A percentile compares a stretch with the other conserved stretches of the same genome.
These are phyloP conservation scores for Willisornis vidua DNA, from an alignment of 2,113 vertebrate genomes.

Conservation along the genomic window DNA sequence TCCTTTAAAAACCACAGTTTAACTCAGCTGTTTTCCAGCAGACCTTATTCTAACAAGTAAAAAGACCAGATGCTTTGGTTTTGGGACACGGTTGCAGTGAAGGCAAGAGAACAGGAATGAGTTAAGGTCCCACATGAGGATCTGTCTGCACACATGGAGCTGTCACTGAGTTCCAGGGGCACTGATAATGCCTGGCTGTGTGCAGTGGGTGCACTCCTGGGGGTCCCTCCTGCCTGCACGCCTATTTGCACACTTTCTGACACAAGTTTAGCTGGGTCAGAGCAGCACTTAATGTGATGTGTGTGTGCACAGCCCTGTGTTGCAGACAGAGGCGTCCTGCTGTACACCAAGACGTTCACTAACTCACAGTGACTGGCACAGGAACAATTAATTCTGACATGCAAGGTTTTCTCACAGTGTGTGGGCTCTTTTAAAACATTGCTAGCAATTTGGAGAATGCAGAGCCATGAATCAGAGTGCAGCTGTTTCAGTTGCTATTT, in stretches of 20 bases:
- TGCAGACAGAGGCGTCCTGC: not conserved
- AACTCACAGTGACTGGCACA: conserved; percentile 4
- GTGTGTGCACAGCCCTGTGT: not conserved
- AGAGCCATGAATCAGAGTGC: not conserved
- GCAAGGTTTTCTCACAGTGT: conserved; percentile 29
- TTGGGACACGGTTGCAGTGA: not conserved
- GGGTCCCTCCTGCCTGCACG: not conserved
- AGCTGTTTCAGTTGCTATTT: conserved; percentile 26
- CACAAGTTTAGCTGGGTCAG: not conserved
- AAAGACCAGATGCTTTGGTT: not conserved
- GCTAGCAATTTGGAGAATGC: conserved; percentile 21
- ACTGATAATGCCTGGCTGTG: not conserved
- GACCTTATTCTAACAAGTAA: not conserved
- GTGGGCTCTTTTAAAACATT: conserved; percentile 38
- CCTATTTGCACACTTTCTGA: not conserved
- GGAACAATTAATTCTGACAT: conserved; percentile 64
- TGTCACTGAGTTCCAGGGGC: not conserved
- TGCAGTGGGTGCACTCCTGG: not conserved
- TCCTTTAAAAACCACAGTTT: not conserved
- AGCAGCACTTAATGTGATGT: not conserved
- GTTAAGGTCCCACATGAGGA: not conserved
- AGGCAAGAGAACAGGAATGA: not conserved
- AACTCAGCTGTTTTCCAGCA: not conserved
- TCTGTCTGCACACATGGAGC: not conserved
- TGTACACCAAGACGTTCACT: not conserved